Percentiles rank a stretch among this genome's conserved stretches.
Conservation (phyloP, 53 echinoderm and acorn worm species). For the Hippasteria phrygiana region DNA sequence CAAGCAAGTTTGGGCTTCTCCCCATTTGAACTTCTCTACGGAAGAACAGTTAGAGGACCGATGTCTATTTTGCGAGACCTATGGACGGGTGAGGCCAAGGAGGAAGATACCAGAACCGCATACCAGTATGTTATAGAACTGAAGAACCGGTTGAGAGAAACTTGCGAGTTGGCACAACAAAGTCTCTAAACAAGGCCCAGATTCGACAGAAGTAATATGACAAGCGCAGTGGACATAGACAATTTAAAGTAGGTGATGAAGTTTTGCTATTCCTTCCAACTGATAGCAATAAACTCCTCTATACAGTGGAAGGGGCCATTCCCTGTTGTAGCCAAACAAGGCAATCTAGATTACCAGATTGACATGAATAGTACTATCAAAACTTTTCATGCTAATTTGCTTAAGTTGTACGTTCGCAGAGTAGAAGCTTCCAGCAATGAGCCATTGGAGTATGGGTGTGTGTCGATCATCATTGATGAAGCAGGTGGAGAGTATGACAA, state of each 20-base stretch:
- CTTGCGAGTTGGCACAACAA: conserved; percentile 49
- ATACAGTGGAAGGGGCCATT: conserved; percentile 74
- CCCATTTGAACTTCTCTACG: conserved; percentile 67
- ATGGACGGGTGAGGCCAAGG: conserved; percentile 35
- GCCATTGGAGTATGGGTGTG: background rate
- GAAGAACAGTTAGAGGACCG: conserved; percentile 62
- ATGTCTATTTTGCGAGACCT: conserved; percentile 61
- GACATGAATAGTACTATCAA: conserved; percentile 38
- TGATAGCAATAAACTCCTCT: conserved; percentile 23
- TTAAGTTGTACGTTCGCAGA: conserved; percentile 39
- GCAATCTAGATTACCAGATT: conserved; percentile 54
- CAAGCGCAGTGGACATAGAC: conserved; percentile 6
- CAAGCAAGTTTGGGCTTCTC: conserved; percentile 67
- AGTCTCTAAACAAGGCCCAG: conserved; percentile 2
- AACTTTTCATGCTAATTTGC: conserved; percentile 65
- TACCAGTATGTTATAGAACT: conserved; percentile 69
- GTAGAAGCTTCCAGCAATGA: background rate
- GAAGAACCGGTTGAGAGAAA: conserved; percentile 46
- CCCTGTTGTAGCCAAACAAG: conserved; percentile 20
- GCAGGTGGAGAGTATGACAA: background rate
- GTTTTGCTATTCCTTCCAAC: conserved; percentile 46
- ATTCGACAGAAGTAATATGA: conserved; percentile 47
- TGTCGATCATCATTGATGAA: conserved; percentile 9
- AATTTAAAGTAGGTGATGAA: conserved; percentile 47
- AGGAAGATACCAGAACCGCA: conserved; percentile 36